A percentile compares a stretch with the other conserved stretches of the same genome.
Evolutionary conservation across 1,140 invertebrate species (phyloP).

Genomic region (Zaprionus africanus): DNA sequence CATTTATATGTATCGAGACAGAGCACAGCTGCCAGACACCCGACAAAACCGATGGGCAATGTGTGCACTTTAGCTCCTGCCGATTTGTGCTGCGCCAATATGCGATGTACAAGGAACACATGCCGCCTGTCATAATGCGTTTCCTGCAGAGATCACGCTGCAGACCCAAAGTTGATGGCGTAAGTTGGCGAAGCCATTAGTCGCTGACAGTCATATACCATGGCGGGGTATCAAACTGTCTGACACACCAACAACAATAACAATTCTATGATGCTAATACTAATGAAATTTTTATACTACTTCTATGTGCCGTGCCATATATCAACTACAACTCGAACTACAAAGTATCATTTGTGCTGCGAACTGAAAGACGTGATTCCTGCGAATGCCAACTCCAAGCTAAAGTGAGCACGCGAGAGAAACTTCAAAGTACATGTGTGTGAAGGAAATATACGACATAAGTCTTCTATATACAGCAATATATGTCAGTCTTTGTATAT

Average conservation of each 20-base stretch:
- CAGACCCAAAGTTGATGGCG: slow-evolving; percentile 68
- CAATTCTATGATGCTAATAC: slow-evolving; percentile 57
- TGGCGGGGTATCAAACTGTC: background rate
- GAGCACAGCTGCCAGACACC: slow-evolving; percentile 71
- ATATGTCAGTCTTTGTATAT: slow-evolving; percentile 11
- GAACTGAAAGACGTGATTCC: slow-evolving; percentile 76
- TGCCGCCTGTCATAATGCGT: slow-evolving; percentile 72
- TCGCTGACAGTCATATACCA: slow-evolving; percentile 30
- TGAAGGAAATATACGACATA: slow-evolving; percentile 13
- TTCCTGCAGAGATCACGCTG: slow-evolving; percentile 71
- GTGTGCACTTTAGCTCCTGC: slow-evolving; percentile 72
- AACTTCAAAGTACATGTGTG: slow-evolving; percentile 74
- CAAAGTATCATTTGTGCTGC: slow-evolving; percentile 79
- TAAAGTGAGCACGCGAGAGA: slow-evolving; percentile 51
- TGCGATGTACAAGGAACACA: slow-evolving; percentile 76
- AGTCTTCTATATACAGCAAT: slow-evolving; percentile 19
- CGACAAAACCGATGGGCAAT: slow-evolving; percentile 62
- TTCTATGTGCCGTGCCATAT: slow-evolving; percentile 23
- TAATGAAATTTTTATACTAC: slow-evolving; percentile 60
- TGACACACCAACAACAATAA: background rate
- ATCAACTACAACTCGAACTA: slow-evolving; percentile 46
- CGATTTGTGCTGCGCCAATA: slow-evolving; percentile 71
- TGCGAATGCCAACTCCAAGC: slow-evolving; percentile 76
- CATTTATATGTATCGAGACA: slow-evolving; percentile 4
- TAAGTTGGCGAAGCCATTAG: slow-evolving; percentile 64